phyloP scores from a whole-genome alignment of 1,140 invertebrate species.

The Drosophila navojoa region DNA sequence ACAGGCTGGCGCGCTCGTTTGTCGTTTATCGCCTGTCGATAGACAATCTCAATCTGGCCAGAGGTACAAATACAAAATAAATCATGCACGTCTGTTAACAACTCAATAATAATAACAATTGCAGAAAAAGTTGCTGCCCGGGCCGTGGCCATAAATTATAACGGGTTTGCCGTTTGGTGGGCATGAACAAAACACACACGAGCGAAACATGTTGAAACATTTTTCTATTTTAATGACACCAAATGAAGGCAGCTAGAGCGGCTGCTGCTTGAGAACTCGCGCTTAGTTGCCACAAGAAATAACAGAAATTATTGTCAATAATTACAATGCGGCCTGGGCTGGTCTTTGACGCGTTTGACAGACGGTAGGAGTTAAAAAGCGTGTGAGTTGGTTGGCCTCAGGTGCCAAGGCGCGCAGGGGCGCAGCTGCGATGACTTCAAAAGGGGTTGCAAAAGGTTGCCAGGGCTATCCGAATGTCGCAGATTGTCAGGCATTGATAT shows the following conservation, averaged over 20 bases:
- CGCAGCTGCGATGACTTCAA: slow-evolving; percentile 1
- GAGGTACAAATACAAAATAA: slow-evolving; percentile 9
- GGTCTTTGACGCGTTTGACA: slow-evolving; percentile 77
- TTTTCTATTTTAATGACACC: slow-evolving; percentile 74
- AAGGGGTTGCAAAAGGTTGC: not conserved
- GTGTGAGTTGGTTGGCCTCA: slow-evolving; percentile 58
- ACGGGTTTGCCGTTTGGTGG: slow-evolving; percentile 41
- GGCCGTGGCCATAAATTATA: slow-evolving; percentile 41
- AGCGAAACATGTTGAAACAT: slow-evolving; percentile 55
- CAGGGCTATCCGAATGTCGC: no score
- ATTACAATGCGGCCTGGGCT: slow-evolving; percentile 68
- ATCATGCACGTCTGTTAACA: slow-evolving; percentile 54
- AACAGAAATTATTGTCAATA: slow-evolving; percentile 81
- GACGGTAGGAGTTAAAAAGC: slow-evolving; percentile 77
- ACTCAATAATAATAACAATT: slow-evolving; percentile 55
- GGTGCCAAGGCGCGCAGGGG: slow-evolving; percentile 47
- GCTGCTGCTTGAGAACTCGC: slow-evolving; percentile 20
- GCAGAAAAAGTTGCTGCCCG: slow-evolving; percentile 21
- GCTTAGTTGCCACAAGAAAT: slow-evolving; percentile 51
- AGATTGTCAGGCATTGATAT: no score
- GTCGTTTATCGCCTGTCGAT: slow-evolving; percentile 12
- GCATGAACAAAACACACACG: slow-evolving; percentile 46
- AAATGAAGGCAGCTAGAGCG: slow-evolving; percentile 55
- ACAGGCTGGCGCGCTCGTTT: slow-evolving; percentile 64
- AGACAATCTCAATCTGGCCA: slow-evolving; percentile 9